Evolutionary conservation across 2,113 vertebrate genomes (phyloP).

Genomic region (human (Homo sapiens)): DNA sequence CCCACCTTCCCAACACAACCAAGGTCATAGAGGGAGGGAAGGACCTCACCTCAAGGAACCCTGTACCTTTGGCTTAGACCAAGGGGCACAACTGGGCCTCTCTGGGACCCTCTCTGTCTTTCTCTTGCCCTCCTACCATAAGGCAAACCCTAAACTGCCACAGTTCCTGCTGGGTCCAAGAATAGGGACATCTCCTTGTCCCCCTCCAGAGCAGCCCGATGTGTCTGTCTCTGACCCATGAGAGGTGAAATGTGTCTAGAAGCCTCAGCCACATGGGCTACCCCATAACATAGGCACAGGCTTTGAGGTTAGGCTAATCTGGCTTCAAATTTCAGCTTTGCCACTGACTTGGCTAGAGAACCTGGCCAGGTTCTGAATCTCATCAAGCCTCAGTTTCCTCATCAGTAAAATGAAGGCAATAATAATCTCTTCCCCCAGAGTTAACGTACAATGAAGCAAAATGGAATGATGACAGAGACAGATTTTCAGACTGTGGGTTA

Average conservation of each 20-base stretch:
- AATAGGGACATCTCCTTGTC: not conserved
- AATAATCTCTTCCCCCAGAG: not conserved
- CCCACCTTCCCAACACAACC: not conserved
- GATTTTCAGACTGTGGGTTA: not conserved
- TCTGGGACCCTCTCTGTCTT: not conserved
- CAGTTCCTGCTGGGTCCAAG: not conserved
- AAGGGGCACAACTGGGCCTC: not conserved
- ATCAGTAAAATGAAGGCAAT: not conserved
- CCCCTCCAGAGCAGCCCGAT: not conserved
- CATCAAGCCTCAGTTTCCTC: not conserved
- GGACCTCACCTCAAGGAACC: not conserved
- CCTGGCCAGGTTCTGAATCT: not conserved
- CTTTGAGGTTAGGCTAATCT: not conserved
- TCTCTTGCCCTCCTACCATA: not conserved
- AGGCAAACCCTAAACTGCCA: not conserved
- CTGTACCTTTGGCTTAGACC: not conserved
- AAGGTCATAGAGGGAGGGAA: too few relatives aligned
- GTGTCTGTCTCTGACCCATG: not conserved
- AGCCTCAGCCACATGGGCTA: not conserved
- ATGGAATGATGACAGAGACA: not conserved
- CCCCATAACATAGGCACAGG: not conserved
- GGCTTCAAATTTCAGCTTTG: not conserved
- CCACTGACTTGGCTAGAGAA: not conserved
- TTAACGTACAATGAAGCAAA: not conserved
- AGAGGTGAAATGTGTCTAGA: not conserved